Evolutionary conservation across 2,113 vertebrate species (phyloP), one percentile per base, ranked within the genome.

Genomic region (Cyanoderma ruficeps): DNA sequence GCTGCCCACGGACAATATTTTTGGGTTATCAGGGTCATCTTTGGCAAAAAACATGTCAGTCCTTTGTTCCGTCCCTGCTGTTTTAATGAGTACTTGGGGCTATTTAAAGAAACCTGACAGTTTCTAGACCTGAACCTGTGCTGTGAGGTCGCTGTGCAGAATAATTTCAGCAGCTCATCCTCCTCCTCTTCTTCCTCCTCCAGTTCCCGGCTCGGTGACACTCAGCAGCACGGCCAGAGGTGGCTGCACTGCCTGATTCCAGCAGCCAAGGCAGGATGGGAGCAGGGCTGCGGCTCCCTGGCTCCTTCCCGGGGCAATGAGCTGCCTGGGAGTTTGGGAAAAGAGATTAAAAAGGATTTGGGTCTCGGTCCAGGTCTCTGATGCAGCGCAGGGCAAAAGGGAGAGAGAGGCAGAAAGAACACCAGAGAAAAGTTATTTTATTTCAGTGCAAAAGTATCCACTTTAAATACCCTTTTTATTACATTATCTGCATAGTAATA

Each of bases 381-480:
- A 3, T 49, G 59, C 75, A 63, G 52, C 25, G 2, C 46, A 68
- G 95, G 96, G 96, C 70, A 37, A 82, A 92, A 95, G 90, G 81
- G 94, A 90, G 57, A 90, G 57, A 33, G 75, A 59, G 92, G 87
- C 55, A 67, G 87, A 93, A 28, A 50, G 82, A 47, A 17, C 5
- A 27, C 0, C 12, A 28, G 25, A 64, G 93, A 91, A 94, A 96
- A 95, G 96, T 95, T 96, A 37, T 96, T 98, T 98, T 95, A 98
- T 98, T 97, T 96, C 97, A 87, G 94, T 83, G 94, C 97, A 96
- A 97, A 98, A 97, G 96, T 95, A 96, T 96, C 98, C 96, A 92
- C 97, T 98, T 98, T 98, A 98, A 98, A 98, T 97, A 98, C 98
- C 97, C 98, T 96, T 98, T 98, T 98, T 98, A 98, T 98, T 98